Percentiles rank a stretch among this genome's conserved stretches.
Conservation (phyloP, 1,140 invertebrate species). For the Orchesella cincta region DNA sequence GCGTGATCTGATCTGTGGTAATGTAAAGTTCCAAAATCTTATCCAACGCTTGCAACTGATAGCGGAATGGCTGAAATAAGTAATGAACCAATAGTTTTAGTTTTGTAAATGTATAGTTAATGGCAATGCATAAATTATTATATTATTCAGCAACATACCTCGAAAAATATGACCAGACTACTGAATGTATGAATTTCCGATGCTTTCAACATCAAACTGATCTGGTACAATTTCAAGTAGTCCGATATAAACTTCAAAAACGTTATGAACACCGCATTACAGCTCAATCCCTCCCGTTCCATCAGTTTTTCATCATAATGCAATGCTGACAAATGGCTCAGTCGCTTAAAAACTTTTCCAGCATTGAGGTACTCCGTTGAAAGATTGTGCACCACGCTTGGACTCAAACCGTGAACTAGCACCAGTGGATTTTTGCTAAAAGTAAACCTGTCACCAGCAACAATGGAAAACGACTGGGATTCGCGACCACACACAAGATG, state of each 20-base stretch:
- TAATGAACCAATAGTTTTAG: not conserved
- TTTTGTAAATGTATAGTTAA: not conserved
- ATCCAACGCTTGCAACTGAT: constrained; percentile 39
- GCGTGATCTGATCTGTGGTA: constrained; percentile 4
- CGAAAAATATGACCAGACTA: constrained; percentile 34
- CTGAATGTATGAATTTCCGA: constrained; percentile 32
- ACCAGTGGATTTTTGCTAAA: constrained; percentile 41
- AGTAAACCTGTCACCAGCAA: not conserved
- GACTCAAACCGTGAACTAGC: constrained; percentile 41
- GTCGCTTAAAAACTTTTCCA: constrained; percentile 22
- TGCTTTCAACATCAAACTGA: constrained; percentile 41
- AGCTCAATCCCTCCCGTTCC: constrained; percentile 6
- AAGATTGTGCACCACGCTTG: constrained; percentile 29
- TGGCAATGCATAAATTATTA: not conserved
- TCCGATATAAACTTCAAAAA: constrained; percentile 30
- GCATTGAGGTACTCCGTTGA: constrained; percentile 21
- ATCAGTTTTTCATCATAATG: constrained; percentile 24
- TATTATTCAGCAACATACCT: constrained; percentile 29
- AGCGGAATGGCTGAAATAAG: constrained; percentile 38
- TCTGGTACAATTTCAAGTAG: constrained; percentile 44
- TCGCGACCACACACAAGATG: constrained; percentile 41
- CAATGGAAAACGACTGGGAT: constrained; percentile 34
- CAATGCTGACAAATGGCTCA: not conserved
- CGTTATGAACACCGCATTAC: constrained; percentile 28
- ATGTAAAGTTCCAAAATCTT: constrained; percentile 19